These are phyloP conservation scores for Hofmannophila pseudospretella DNA, from an alignment of 2,888 invertebrate genomes.

Conservation along the genomic window DNA sequence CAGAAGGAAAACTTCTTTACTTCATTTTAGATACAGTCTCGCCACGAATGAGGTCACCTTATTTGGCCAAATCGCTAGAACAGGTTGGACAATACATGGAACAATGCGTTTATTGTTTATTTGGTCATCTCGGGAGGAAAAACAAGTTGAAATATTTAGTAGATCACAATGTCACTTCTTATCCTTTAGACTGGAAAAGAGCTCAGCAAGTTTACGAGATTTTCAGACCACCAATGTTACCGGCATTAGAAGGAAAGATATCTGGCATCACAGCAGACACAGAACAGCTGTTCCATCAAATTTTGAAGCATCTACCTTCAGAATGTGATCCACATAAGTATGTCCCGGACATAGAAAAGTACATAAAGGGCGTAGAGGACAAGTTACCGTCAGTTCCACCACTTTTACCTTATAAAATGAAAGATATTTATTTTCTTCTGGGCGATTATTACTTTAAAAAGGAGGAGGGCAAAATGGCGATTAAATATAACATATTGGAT, in stretches of 20 bases:
- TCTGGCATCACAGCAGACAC: slow-evolving; percentile 90
- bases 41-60: slow-evolving; percentile 82
- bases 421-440: slow-evolving; percentile 91
- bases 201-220: slow-evolving; percentile 88
- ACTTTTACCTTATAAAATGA: slow-evolving; percentile 78
- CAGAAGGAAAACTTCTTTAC: slow-evolving; percentile 86
- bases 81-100: slow-evolving; percentile 88
- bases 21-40: slow-evolving; percentile 86
- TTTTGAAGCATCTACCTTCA: slow-evolving; percentile 82
- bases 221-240: slow-evolving; percentile 87
- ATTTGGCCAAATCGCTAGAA: slow-evolving; percentile 80
- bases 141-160: slow-evolving; percentile 78
- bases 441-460: slow-evolving; percentile 96
- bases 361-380: slow-evolving; percentile 80
- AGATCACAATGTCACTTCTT: slow-evolving; percentile 86
- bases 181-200: slow-evolving; percentile 84
- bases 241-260: slow-evolving; percentile 87
- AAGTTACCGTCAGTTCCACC: slow-evolving; percentile 74
- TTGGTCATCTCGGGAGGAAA: slow-evolving; percentile 87
- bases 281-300: slow-evolving; percentile 84
- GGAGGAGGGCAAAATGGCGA: slow-evolving; percentile 84
- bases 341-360: slow-evolving; percentile 80
- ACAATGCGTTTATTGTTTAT: slow-evolving; percentile 90
- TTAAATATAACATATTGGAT: slow-evolving; percentile 90
- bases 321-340: slow-evolving; percentile 82